Evolutionary conservation across 2,888 invertebrate genomes (phyloP).

Genomic region (Eurytoma adleriae): DNA sequence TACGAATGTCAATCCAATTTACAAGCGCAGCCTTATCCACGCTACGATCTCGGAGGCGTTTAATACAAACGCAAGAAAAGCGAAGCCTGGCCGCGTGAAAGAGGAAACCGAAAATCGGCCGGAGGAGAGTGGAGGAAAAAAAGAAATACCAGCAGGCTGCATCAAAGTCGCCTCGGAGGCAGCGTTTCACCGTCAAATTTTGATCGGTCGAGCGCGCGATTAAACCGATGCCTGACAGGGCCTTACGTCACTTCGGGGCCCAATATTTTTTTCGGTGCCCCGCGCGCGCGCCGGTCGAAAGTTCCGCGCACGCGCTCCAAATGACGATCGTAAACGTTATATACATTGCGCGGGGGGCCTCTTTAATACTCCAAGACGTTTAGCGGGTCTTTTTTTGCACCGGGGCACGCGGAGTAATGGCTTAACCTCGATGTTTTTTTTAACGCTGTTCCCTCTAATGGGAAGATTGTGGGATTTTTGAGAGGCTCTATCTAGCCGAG

Average conservation of each 20-base stretch:
- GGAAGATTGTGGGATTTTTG: constrained; percentile 26
- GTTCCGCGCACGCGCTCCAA: neutral
- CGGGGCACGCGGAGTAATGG: neutral
- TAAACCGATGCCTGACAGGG: constrained; percentile 5
- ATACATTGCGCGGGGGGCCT: constrained; percentile 6
- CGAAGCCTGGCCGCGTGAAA: no score
- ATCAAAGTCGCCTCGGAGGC: constrained; percentile 14
- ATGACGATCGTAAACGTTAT: constrained; percentile 6
- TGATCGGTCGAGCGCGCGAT: neutral
- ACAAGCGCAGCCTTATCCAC: no score
- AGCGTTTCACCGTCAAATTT: constrained; percentile 22
- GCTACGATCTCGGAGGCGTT: no score
- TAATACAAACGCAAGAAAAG: no score
- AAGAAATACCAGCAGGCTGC: neutral
- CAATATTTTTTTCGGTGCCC: neutral
- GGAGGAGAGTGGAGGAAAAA: neutral
- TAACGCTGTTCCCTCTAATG: constrained; percentile 13
- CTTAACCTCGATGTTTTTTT: constrained; percentile 23
- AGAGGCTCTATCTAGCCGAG: constrained; percentile 3
- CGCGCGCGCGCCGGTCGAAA: neutral
- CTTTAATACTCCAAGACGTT: constrained; percentile 14
- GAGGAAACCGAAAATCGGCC: no score
- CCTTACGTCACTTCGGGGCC: constrained; percentile 12
- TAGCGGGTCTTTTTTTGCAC: constrained; percentile 5
- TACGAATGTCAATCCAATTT: no score